These are phyloP conservation scores for Hyalella azteca DNA, from an alignment of 2,888 invertebrate species.

Conservation along the genomic window DNA sequence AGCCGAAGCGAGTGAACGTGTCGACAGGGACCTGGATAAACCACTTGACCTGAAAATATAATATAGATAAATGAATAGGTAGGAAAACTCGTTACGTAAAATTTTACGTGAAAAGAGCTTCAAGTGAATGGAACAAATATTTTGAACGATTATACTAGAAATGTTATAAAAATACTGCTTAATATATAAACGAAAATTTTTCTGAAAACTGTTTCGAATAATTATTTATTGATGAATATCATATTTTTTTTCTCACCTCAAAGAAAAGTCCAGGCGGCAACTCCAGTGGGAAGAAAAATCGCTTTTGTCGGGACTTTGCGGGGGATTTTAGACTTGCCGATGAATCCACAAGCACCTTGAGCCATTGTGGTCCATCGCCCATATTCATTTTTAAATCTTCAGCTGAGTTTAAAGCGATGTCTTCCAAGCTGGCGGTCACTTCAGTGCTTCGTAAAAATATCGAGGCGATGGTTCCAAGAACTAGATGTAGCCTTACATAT, in stretches of 20 bases:
- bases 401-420: not conserved
- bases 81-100: too few relatives aligned
- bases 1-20: slow-evolving; percentile 14
- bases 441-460: not conserved
- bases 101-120: too few relatives aligned
- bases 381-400: not conserved
- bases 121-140: too few relatives aligned
- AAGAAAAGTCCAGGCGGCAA: not conserved
- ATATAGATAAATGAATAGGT: too few relatives aligned
- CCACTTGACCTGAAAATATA: slow-evolving; percentile 4
- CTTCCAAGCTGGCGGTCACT: not conserved
- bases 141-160: too few relatives aligned
- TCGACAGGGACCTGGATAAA: not conserved
- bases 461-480: not conserved
- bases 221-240: too few relatives aligned
- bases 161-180: too few relatives aligned
- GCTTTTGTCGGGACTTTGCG: not conserved
- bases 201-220: too few relatives aligned
- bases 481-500: not conserved
- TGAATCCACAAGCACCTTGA: not conserved
- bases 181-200: too few relatives aligned
- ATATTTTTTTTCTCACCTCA: too few relatives aligned
- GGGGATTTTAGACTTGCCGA: not conserved
- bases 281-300: not conserved
- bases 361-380: not conserved